phyloP scores from a whole-genome alignment of 2,888 invertebrate species.

The Ectemnius cavifrons region DNA sequence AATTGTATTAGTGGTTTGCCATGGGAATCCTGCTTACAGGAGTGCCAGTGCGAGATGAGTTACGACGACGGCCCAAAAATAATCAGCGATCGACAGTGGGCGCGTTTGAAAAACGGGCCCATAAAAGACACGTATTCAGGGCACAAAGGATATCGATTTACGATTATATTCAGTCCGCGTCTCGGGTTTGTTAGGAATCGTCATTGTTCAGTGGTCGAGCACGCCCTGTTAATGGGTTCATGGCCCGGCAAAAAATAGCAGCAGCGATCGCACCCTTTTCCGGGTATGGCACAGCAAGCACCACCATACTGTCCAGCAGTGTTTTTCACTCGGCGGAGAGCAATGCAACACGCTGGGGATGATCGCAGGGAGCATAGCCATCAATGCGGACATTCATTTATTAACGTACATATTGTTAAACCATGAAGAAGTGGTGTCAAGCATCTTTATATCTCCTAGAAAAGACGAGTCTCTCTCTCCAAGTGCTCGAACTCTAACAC shows the following conservation, averaged over 20 bases:
- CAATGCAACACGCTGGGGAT: background rate
- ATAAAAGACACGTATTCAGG: conserved; percentile 8
- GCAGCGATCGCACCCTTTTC: conserved; percentile 36
- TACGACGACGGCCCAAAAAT: no score
- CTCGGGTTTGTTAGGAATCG: conserved; percentile 29
- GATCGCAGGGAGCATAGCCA: no score
- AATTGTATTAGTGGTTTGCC: no score
- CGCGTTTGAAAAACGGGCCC: background rate
- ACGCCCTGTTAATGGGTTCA: conserved; percentile 40
- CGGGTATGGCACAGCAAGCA: conserved; percentile 19
- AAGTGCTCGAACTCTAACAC: no score
- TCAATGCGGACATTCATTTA: no score
- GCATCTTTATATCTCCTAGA: no score
- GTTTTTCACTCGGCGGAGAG: background rate
- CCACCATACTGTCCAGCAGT: background rate
- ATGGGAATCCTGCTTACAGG: no score
- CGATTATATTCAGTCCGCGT: conserved; percentile 22
- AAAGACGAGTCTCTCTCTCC: no score
- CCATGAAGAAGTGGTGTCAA: no score
- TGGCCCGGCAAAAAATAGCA: conserved; percentile 26
- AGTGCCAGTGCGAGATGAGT: no score
- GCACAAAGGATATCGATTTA: conserved; percentile 34
- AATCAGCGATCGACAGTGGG: no score
- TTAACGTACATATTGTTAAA: no score
- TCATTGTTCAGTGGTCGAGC: conserved; percentile 37